Evolutionary conservation across 1,140 invertebrate genomes (phyloP), one percentile per base, ranked within the genome.

Genomic region (Solenopsis invicta): DNA sequence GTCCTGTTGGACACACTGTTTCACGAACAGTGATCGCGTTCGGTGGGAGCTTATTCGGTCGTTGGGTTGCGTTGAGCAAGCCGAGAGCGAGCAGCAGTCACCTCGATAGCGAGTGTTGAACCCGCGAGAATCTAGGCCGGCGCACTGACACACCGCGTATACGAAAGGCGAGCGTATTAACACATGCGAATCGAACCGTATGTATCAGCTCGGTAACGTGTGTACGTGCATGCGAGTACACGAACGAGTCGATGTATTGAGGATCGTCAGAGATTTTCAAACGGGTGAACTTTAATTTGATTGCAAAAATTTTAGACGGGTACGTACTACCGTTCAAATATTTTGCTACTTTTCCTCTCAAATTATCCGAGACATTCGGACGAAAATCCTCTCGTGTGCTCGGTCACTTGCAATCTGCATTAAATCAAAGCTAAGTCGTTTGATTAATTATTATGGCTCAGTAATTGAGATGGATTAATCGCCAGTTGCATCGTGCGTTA

Each of bases 41-140:
- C 86, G 88, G 87, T 91, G 92, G 91, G 90, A 91, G 90, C 87
- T 91, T 92, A 92, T 92, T 92, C 87, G 92, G 93, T 92, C 92
- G 93, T 91, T 86, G 90, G 90, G 78, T 93, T 93, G 93, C 91
- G 91, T 95, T 94, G 94, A 94, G 94, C 92, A 94, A 94, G 92
- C 91, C 92, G 90, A 92, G 91, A 92, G 91, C 90, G 87, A 94
- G 92, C 92, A 92, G 93, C 92, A 95, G 93, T 95, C 94, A 95
- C 94, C 95, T 95, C 95, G 94, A 95, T 95, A 95, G 94, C 93
- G 94, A 94, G 81, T 95, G 94, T 95, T 95, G 95, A 95, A 95
- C 95, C 93, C 94, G 91, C 90, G 92, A 86, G 91, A 95, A 95
- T 95, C 95, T 95, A 95, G 94, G 95, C 93, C 95, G 93, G 91